Percentiles rank a stretch among this genome's conserved stretches.
Evolutionary conservation across 2,888 invertebrate species (phyloP).

Genomic region (Theretra japonica): DNA sequence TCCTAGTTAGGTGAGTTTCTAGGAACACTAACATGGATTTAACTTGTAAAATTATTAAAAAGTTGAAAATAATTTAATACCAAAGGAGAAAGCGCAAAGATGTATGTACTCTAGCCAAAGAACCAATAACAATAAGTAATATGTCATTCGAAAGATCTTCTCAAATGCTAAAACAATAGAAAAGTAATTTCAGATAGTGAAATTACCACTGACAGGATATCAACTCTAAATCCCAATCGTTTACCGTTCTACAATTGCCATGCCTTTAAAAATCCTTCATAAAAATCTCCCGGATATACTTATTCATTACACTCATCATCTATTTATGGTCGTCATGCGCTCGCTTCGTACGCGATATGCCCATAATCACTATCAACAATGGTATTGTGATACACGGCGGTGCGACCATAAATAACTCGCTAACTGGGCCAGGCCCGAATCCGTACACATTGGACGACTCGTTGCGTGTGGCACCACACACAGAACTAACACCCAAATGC

Average conservation of each 20-base stretch:
- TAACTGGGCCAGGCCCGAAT: conserved; percentile 57
- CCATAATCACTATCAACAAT: conserved; percentile 30
- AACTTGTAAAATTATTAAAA: too few relatives aligned
- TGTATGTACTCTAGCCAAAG: too few relatives aligned
- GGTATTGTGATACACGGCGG: conserved; percentile 26
- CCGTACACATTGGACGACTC: conserved; percentile 44
- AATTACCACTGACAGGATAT: too few relatives aligned
- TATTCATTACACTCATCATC: background rate
- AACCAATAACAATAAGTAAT: too few relatives aligned
- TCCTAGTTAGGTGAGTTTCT: too few relatives aligned
- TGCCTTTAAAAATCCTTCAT: background rate
- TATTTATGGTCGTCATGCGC: conserved; percentile 17
- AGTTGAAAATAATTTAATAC: too few relatives aligned
- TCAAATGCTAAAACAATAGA: too few relatives aligned
- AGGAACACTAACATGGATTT: too few relatives aligned
- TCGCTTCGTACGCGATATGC: conserved; percentile 9
- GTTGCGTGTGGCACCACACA: conserved; percentile 54
- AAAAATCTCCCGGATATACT: conserved; percentile 13
- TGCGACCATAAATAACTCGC: conserved; percentile 41
- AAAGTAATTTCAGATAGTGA: background rate
- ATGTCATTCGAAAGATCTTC: too few relatives aligned
- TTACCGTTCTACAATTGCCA: background rate
- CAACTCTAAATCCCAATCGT: background rate
- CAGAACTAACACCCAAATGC: conserved; percentile 28
- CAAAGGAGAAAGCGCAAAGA: too few relatives aligned